These are phyloP conservation scores for Drosophila lacertosa DNA, from an alignment of 1,140 invertebrate species.

Conservation along the genomic window DNA sequence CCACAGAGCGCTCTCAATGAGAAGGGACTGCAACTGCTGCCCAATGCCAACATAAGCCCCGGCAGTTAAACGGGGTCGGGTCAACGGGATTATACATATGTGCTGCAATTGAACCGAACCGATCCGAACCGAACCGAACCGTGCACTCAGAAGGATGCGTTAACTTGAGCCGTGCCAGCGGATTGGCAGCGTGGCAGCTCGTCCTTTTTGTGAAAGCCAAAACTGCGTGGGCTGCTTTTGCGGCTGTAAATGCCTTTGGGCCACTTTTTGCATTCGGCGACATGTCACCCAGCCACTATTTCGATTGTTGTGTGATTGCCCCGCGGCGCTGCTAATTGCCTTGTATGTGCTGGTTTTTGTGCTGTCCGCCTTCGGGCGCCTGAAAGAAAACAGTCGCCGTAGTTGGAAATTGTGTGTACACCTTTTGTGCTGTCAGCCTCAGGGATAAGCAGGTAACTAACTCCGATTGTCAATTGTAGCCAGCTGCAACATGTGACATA, in stretches of 20 bases:
- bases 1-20: not conserved
- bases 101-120: no score
- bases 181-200: constrained; percentile 22
- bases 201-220: constrained; percentile 24
- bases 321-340: constrained; percentile 61
- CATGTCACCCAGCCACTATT: constrained; percentile 59
- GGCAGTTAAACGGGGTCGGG: constrained; percentile 1
- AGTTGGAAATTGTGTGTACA: constrained; percentile 3
- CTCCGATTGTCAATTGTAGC: no score
- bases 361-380: constrained; percentile 38
- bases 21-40: not conserved
- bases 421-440: not conserved
- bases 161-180: constrained; percentile 29
- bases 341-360: constrained; percentile 60
- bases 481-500: no score
- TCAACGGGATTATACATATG: constrained; percentile 53
- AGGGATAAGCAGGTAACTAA: no score
- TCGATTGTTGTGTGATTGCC: constrained; percentile 54
- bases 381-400: constrained; percentile 14
- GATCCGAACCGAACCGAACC: constrained; percentile 51
- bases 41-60: not conserved
- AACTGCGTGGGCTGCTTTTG: not conserved
- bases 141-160: constrained; percentile 26
- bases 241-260: constrained; percentile 57
- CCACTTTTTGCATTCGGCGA: constrained; percentile 70